Evolutionary conservation across 2,113 vertebrate species (phyloP).

Genomic region (Serilophus lunatus): DNA sequence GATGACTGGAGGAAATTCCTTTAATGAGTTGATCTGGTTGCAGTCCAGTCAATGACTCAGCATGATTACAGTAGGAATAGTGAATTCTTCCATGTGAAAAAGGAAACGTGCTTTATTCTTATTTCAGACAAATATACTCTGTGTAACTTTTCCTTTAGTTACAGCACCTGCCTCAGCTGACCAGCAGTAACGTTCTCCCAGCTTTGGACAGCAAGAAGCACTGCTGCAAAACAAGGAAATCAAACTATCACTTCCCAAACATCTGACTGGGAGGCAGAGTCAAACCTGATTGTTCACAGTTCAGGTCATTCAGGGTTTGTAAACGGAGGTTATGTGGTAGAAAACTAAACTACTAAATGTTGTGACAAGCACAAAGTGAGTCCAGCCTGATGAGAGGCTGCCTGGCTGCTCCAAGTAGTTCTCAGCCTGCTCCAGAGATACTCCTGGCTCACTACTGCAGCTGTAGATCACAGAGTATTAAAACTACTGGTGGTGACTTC

Average conservation of each 20-base stretch:
- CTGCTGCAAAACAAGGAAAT: constrained; percentile 80
- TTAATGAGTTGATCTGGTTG: neutral
- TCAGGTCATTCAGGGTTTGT: neutral
- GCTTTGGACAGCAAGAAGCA: constrained; percentile 86
- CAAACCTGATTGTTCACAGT: neutral
- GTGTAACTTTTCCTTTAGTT: constrained; percentile 3
- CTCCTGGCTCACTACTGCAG: rapidly evolving
- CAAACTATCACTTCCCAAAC: constrained; percentile 89
- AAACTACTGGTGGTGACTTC: rapidly evolving
- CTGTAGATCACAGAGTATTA: rapidly evolving
- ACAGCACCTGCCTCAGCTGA: constrained; percentile 89
- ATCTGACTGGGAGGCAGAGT: constrained; percentile 74
- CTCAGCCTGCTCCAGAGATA: neutral
- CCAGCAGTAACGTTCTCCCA: constrained; percentile 82
- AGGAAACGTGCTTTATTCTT: neutral
- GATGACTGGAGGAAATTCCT: neutral
- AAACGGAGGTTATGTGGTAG: neutral
- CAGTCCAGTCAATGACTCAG: too few relatives aligned
- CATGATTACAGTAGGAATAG: neutral
- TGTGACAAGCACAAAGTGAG: neutral
- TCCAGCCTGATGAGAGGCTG: neutral
- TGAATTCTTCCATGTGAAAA: neutral
- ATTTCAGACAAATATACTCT: neutral
- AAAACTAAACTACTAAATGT: neutral
- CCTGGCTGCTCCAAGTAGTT: neutral